These are phyloP conservation scores for Archilochus colubris DNA, from an alignment of 2,113 vertebrate species.

Conservation along the genomic window DNA sequence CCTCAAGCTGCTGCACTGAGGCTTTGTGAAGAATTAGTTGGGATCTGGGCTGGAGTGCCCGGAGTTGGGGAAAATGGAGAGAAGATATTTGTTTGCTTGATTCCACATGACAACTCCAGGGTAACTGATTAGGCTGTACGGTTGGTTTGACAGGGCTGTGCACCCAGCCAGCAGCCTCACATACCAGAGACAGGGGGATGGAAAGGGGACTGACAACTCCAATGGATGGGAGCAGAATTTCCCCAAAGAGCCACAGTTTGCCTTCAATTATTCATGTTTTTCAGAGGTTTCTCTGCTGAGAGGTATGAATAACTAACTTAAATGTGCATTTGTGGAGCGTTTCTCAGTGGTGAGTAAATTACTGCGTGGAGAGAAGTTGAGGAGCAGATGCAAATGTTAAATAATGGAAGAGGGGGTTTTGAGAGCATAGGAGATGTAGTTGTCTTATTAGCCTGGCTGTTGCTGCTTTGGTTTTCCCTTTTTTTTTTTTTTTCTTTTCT, in stretches of 20 bases:
- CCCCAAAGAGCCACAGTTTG: slow-evolving; percentile 28
- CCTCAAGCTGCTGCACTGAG: not conserved
- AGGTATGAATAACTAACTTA: slow-evolving; percentile 66
- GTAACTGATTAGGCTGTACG: slow-evolving; percentile 65
- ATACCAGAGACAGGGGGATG: slow-evolving; percentile 72
- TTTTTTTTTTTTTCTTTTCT: not conserved
- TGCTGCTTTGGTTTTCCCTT: not conserved
- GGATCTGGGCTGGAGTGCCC: slow-evolving; percentile 18
- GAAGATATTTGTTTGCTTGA: slow-evolving; percentile 75
- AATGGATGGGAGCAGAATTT: slow-evolving; percentile 43
- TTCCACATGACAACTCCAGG: slow-evolving; percentile 77
- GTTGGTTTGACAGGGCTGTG: slow-evolving; percentile 67
- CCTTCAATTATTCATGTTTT: slow-evolving; percentile 69
- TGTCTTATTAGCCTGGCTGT: not conserved
- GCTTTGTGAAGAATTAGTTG: slow-evolving; percentile 43
- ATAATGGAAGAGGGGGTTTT: slow-evolving; percentile 39
- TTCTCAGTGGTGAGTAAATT: slow-evolving; percentile 47
- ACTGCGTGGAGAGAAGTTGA: not conserved
- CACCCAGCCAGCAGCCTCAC: slow-evolving; percentile 57
- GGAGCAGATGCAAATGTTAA: slow-evolving; percentile 7
- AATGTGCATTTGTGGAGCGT: not conserved
- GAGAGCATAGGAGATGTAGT: not conserved
- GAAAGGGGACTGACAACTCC: slow-evolving; percentile 49
- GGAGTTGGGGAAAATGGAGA: slow-evolving; percentile 16
- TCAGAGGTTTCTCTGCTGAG: slow-evolving; percentile 41